phyloP scores from a whole-genome alignment of 2,797 vertebrate genomes.

The Anniella stebbinsi region DNA sequence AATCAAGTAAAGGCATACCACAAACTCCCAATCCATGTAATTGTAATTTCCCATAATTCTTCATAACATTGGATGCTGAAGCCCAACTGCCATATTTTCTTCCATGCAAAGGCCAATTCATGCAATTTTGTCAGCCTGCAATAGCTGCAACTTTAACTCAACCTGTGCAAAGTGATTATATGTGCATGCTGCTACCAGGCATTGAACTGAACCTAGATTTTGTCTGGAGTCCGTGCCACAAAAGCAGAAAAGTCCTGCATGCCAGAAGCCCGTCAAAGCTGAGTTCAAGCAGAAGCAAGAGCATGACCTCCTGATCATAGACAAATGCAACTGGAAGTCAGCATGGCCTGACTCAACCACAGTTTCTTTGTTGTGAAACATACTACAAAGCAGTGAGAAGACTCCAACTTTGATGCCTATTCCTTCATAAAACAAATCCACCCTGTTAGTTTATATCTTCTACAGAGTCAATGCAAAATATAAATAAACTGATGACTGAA shows the following conservation, averaged over 20 bases:
- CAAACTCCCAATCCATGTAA: background rate
- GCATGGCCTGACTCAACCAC: background rate
- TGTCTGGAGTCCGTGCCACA: background rate
- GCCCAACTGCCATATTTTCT: background rate
- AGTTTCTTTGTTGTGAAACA: background rate
- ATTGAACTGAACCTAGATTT: background rate
- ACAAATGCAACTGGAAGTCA: background rate
- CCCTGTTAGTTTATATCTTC: background rate
- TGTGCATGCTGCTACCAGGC: background rate
- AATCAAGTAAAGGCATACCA: background rate
- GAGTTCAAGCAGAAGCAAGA: background rate
- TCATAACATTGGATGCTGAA: background rate
- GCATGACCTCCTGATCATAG: background rate
- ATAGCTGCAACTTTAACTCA: background rate
- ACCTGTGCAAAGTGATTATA: too few species aligned
- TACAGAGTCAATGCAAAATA: background rate
- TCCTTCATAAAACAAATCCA: slow-evolving; percentile 13
- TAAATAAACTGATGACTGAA: background rate
- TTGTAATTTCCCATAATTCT: too few species aligned
- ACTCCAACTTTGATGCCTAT: background rate
- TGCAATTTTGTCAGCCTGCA: background rate
- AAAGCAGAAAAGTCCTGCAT: background rate
- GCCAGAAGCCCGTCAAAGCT: background rate
- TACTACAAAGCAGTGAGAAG: background rate
- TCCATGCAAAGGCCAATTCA: background rate